Conservation (phyloP, 2,888 invertebrate genomes). For the Falcaria lacertinaria region DNA sequence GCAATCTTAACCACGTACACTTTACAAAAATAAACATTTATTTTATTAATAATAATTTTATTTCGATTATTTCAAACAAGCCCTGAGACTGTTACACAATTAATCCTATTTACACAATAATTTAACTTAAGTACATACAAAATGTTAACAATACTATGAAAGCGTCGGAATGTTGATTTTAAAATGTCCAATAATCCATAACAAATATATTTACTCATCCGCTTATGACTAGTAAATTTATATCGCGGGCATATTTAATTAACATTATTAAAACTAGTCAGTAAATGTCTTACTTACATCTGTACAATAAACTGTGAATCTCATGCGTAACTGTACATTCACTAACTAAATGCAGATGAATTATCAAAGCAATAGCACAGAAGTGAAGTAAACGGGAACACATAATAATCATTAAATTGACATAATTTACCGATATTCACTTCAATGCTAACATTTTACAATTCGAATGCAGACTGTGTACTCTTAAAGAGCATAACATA, state of each 20-base stretch:
- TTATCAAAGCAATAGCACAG: conserved; percentile 4
- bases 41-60: conserved; percentile 30
- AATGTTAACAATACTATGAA: conserved; percentile 27
- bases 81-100: conserved; percentile 23
- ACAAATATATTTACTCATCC: conserved; percentile 33
- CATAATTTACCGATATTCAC: too few relatives aligned
- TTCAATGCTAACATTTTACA: too few relatives aligned
- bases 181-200: conserved; percentile 14
- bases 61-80: conserved; percentile 33
- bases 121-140: conserved; percentile 57
- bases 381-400: background rate
- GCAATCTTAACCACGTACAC: too few relatives aligned
- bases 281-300: conserved; percentile 32
- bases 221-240: conserved; percentile 70
- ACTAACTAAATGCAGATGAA: conserved; percentile 30
- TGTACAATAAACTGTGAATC: conserved; percentile 66
- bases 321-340: conserved; percentile 78
- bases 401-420: too few relatives aligned
- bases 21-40: conserved; percentile 4
- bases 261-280: conserved; percentile 30
- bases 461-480: too few relatives aligned
- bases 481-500: too few relatives aligned
- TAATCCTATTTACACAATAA: conserved; percentile 57
- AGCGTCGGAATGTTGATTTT: conserved; percentile 16
- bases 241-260: conserved; percentile 46